Conservation (phyloP, 1,140 invertebrate species). For the Drosophila obscura region DNA sequence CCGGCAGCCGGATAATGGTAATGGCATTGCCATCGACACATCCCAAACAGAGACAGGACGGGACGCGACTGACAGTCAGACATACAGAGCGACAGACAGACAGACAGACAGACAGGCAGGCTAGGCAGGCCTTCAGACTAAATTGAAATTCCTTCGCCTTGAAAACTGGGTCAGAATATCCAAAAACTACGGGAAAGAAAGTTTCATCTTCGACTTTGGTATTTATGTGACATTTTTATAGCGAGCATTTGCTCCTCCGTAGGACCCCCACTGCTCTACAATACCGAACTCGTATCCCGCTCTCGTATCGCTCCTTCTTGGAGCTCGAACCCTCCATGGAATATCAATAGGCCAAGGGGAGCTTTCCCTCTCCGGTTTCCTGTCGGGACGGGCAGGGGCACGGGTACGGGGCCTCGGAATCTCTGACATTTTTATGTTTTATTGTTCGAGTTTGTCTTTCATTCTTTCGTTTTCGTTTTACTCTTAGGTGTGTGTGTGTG, state of each 20-base stretch:
- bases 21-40: slow-evolving; percentile 58
- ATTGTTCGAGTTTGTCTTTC: slow-evolving; percentile 66
- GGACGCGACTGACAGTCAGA: no score
- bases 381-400: slow-evolving; percentile 18
- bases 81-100: no score
- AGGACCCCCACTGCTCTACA: slow-evolving; percentile 33
- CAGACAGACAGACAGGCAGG: no score
- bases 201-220: slow-evolving; percentile 65
- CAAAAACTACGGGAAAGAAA: slow-evolving; percentile 53
- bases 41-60: slow-evolving; percentile 31
- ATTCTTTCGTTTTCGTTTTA: slow-evolving; percentile 9
- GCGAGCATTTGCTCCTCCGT: slow-evolving; percentile 48
- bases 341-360: slow-evolving; percentile 49
- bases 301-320: background rate
- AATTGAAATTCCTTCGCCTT: slow-evolving; percentile 69
- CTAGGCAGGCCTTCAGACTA: slow-evolving; percentile 28
- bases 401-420: slow-evolving; percentile 30
- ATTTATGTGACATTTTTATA: slow-evolving; percentile 81
- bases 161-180: slow-evolving; percentile 66
- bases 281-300: background rate
- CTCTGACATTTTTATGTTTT: slow-evolving; percentile 78
- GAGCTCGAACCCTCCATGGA: slow-evolving; percentile 28
- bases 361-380: slow-evolving; percentile 43
- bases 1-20: slow-evolving; percentile 62
- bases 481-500: background rate